Base-by-base conservation (phyloP, 2,797 vertebrate species). In the Babyrousa celebensis region DNA sequence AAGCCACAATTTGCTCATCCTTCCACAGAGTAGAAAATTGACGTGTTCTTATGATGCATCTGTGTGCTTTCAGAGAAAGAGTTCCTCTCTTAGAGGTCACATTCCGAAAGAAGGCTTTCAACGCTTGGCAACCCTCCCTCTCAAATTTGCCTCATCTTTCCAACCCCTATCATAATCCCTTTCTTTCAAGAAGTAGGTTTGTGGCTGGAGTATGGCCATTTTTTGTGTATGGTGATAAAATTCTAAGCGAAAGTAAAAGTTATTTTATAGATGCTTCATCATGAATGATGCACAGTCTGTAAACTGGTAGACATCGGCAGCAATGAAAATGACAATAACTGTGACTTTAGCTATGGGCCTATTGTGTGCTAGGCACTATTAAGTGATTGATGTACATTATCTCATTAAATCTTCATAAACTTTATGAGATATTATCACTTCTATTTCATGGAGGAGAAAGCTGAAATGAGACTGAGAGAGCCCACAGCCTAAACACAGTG, bases 11-110 rank as follows among this genome's bases (percentile, higher is more conserved):
- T 96, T 93, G 52, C 65, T 95, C 74, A 86, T 94, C 85, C 80
- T 97, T 88, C 71, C 67, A 91, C 27, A 91, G 95, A 97, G 96
- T 58, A 91, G 91, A 95, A 98, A 96, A 94, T 89, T 88, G 94
- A 86, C 12, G 3, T 84, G 36, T 94, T 91, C 94, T 94, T 90
- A 52, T 11, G 70, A 92, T 82, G 65, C 43, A 83, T 83, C 71
- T 82, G 29, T 70, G 48, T 74, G 52, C 91, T 95, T 92, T 87
- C 62, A 92, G 79, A 95, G 85, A 86, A 94, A 82, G 48, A 58
- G 63, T 68, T 91, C 75, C 83, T 94, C 29, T 75, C 72, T 52
- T 27, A 62, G 77, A 88, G 68, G 89, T 88, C 79, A 62, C 56
- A 60, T 75, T 78, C 54, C 80, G 72, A 79, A 93, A 75, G 92